Percentiles rank a stretch among this genome's conserved stretches.
Evolutionary conservation across 53 echinoderm and acorn worm genomes (phyloP).

Genomic region (Paracentrotus lividus): DNA sequence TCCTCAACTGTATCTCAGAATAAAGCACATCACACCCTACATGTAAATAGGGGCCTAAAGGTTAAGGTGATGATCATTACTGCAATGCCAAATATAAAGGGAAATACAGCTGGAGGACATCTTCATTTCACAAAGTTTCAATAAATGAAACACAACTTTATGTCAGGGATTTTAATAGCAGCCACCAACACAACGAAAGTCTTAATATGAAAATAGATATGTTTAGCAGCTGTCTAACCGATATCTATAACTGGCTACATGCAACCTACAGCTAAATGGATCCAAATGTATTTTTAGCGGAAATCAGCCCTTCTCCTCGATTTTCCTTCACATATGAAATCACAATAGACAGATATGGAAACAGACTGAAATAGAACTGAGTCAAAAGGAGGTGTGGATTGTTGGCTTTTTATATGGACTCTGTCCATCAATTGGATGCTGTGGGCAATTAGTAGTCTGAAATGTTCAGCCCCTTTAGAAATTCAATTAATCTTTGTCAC

Average conservation of each 20-base stretch:
- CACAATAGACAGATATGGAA: conserved; percentile 6
- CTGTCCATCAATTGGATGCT: conserved; percentile 36
- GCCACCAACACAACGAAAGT: neutral
- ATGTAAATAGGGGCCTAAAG: no score
- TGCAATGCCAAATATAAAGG: neutral
- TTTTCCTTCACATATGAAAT: neutral
- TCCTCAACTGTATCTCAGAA: no score
- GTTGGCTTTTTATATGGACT: conserved; percentile 17
- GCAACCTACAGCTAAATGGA: neutral
- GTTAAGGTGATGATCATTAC: no score
- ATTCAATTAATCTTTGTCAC: neutral
- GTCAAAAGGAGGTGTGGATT: conserved; percentile 52
- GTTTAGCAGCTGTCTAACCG: neutral
- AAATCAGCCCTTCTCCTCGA: neutral
- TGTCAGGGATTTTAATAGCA: neutral
- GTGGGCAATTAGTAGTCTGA: conserved; percentile 46
- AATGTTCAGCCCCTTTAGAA: neutral
- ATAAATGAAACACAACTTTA: neutral
- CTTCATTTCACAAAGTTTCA: neutral
- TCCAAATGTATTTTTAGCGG: neutral
- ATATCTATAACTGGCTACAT: conserved; percentile 5
- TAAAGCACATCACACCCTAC: no score
- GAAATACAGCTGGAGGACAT: neutral
- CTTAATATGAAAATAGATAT: neutral
- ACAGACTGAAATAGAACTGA: conserved; percentile 15